phyloP scores from a whole-genome alignment of 2,797 vertebrate genomes.

The Etheostoma nigrum region DNA sequence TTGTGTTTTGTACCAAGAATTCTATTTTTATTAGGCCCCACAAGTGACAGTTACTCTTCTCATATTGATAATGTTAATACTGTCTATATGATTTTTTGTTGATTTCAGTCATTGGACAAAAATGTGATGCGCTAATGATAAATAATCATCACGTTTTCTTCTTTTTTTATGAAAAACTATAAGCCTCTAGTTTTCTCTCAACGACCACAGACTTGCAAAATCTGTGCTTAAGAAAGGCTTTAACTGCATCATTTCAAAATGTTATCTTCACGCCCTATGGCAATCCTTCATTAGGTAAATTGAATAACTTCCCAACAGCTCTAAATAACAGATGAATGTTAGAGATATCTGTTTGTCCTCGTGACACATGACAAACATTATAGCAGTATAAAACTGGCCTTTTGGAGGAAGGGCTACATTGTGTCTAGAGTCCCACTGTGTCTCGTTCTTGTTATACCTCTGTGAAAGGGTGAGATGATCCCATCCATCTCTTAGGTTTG shows the following conservation, averaged over 20 bases:
- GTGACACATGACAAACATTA: conserved; percentile 13
- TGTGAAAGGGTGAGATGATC: conserved; percentile 28
- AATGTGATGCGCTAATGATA: too few relatives aligned
- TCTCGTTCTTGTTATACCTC: conserved; percentile 16
- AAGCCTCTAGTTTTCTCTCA: background rate
- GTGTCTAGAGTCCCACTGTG: background rate
- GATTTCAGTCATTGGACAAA: too few relatives aligned
- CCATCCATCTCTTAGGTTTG: conserved; percentile 25
- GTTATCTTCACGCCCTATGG: background rate
- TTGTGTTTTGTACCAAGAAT: too few relatives aligned
- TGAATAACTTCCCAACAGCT: background rate
- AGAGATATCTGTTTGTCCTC: background rate
- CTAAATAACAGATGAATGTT: background rate
- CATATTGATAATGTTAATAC: too few relatives aligned
- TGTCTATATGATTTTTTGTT: too few relatives aligned
- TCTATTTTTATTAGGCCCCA: too few relatives aligned
- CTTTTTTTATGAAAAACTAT: too few relatives aligned
- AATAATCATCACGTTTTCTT: too few relatives aligned
- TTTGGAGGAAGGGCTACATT: conserved; percentile 11
- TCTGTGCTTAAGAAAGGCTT: background rate
- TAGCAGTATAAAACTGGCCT: background rate
- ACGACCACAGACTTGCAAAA: background rate
- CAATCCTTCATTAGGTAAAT: conserved; percentile 2
- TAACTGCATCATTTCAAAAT: background rate
- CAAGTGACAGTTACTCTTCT: too few relatives aligned